A percentile compares a stretch with the other conserved stretches of the same genome.
Conservation (phyloP, 2,888 invertebrate species). For the Halictus ligatus region DNA sequence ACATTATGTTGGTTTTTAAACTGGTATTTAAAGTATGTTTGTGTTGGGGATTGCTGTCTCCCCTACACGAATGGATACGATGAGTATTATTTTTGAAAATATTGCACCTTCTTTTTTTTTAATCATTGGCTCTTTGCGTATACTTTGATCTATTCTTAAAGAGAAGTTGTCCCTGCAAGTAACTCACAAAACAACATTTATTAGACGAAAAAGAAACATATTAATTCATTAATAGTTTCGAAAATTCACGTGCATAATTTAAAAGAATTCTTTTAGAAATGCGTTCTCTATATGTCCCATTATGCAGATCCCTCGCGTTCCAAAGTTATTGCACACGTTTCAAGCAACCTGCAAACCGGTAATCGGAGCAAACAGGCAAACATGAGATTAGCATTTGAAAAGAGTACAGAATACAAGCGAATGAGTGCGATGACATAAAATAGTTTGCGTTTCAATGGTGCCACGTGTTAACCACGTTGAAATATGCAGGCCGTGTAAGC, state of each 20-base stretch:
- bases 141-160: background rate
- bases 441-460: slow-evolving; percentile 1
- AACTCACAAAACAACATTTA: background rate
- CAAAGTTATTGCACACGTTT: background rate
- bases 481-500: background rate
- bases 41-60: too few species aligned
- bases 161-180: background rate
- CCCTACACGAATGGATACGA: too few species aligned
- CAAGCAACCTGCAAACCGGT: background rate
- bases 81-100: background rate
- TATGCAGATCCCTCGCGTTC: background rate
- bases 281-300: background rate
- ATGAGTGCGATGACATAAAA: slow-evolving; percentile 1
- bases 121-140: background rate
- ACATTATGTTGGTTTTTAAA: background rate
- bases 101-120: background rate
- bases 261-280: background rate
- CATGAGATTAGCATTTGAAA: background rate
- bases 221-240: background rate
- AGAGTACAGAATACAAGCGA: background rate
- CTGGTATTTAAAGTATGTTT: background rate
- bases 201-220: too few species aligned
- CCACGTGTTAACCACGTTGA: background rate
- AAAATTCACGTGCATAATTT: background rate
- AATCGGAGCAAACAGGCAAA: background rate